These are phyloP conservation scores for Morelia viridis DNA, from an alignment of 2,797 vertebrate genomes.

Conservation along the genomic window DNA sequence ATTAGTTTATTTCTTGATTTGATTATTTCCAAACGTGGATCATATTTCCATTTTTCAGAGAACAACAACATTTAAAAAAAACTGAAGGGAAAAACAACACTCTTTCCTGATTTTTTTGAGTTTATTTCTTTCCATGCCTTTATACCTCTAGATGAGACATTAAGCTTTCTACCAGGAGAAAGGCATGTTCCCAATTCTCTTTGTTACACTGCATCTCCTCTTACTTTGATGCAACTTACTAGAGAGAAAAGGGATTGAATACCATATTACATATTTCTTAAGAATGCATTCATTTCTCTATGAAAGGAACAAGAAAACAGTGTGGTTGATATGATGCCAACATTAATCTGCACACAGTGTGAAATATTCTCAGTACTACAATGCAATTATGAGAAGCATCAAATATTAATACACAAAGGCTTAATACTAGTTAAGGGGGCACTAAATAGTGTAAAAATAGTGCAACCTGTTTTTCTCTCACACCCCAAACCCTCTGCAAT, in stretches of 20 bases:
- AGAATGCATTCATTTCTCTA: neutral
- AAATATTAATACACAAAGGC: neutral
- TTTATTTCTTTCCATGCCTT: neutral
- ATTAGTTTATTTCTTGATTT: too few relatives aligned
- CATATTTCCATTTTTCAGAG: too few relatives aligned
- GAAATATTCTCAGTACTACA: conserved; percentile 25
- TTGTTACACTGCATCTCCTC: neutral
- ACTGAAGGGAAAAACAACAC: too few relatives aligned
- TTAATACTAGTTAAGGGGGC: neutral
- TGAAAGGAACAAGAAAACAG: neutral
- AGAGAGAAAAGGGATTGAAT: neutral
- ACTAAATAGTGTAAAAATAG: neutral
- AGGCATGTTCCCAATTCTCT: neutral
- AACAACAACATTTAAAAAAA: too few relatives aligned
- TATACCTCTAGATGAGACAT: neutral
- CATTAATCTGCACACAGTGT: neutral
- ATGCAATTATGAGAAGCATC: neutral
- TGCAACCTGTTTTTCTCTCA: conserved; percentile 1
- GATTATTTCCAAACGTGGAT: too few relatives aligned
- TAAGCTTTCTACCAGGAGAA: neutral
- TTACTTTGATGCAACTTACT: fast-evolving
- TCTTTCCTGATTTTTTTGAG: neutral
- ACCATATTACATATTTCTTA: fast-evolving
- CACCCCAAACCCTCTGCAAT: neutral
- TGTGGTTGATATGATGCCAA: neutral